phyloP scores from a whole-genome alignment of 1,140 invertebrate genomes.

The Penaeus indicus region DNA sequence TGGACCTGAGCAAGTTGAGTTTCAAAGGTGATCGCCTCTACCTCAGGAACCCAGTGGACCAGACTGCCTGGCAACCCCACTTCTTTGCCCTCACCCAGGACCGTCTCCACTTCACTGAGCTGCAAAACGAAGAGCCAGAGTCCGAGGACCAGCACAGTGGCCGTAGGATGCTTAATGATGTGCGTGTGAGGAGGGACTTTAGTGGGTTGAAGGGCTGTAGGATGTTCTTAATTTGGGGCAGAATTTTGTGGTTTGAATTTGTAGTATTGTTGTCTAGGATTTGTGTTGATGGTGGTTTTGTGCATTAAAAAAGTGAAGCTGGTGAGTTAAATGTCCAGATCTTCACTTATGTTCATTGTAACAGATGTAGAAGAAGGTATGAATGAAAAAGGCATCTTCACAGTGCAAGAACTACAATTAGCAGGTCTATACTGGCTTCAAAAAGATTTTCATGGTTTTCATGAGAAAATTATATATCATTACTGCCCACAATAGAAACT shows the following conservation, averaged over 20 bases:
- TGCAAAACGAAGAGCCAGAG: conserved; percentile 71
- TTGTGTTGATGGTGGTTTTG: background rate
- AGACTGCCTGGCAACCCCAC: conserved; percentile 89
- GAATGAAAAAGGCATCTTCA: no score
- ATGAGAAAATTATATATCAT: no score
- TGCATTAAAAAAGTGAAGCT: background rate
- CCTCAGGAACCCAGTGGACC: conserved; percentile 89
- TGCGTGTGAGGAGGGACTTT: background rate
- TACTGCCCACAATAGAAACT: no score
- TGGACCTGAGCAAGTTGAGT: conserved; percentile 75
- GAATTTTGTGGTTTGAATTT: background rate
- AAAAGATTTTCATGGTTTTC: no score
- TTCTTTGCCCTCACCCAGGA: conserved; percentile 94
- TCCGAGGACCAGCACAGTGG: conserved; percentile 75
- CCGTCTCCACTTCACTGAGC: conserved; percentile 86
- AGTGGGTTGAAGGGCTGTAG: background rate
- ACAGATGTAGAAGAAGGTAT: no score
- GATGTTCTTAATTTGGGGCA: background rate
- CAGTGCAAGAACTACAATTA: no score
- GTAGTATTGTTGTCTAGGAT: background rate
- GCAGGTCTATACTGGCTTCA: background rate
- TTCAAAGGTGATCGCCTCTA: conserved; percentile 94
- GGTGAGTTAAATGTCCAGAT: background rate
- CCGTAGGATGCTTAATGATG: conserved; percentile 36
- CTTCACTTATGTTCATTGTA: background rate